Evolutionary conservation across 1,140 invertebrate species (phyloP), one percentile per base, ranked within the genome.

Genomic region (Hylyphantes graminicola): DNA sequence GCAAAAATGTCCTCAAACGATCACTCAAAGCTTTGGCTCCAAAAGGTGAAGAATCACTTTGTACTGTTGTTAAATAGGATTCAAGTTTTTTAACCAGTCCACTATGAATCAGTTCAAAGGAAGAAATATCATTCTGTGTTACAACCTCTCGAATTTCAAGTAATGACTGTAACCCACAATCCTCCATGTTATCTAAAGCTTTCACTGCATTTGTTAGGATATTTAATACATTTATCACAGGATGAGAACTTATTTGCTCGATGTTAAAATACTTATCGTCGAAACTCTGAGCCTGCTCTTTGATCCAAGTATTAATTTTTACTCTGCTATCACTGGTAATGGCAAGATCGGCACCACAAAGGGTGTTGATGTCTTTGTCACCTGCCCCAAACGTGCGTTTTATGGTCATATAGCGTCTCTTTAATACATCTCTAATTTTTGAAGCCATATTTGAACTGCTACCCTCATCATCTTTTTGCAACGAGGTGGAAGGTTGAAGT

Each of bases 101-200:
- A 86, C 96, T 97, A 89, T 99, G 97, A 89, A 98, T 98, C 67
- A 99, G 95, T 91, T 99, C 97, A 91, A 99, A 99, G 0, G 97
- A 96, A 77, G 97, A 98, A 86, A 98, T 96, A 89, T 99, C 97
- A 88, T 96, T 97, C 87, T 97, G 94, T 81, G 95, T 92, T 73
- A 99, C 92, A 87, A 98, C 96, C 86, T 94, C 93, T 72, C 95
- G 92, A 68, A 99, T 92, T 88, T 96, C 94, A 48, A 93, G 90
- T 48, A 99, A 90, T 7, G 95, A 95, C 86, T 93, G 92, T 50
- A 94, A 89, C 87, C 92, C 91, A 86, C 92, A 92, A 55, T 91
- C 90, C 84, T 90, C 87, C 89, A 92, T 92, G 86, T 92, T 92
- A 86, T 93, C 92, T 77, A 96, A 90, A 88, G 93, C 93, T 75